Evolutionary conservation across 1,140 invertebrate genomes (phyloP).

Genomic region (Hycleus phaleratus): DNA sequence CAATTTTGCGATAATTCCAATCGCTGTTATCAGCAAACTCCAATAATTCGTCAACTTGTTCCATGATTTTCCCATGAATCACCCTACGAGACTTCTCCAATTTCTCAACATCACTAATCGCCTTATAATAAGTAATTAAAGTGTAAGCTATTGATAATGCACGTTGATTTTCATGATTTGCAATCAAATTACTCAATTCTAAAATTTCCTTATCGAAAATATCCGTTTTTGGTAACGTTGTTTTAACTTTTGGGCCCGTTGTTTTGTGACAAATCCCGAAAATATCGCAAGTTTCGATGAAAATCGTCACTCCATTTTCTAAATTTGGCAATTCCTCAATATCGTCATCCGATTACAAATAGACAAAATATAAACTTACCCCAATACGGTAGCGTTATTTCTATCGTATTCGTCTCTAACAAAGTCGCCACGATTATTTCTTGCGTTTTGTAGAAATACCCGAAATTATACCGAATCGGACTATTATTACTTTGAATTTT

Average conservation of each 20-base stretch:
- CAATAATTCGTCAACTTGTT: conserved; percentile 3
- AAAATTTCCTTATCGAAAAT: no score
- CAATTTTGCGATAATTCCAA: neutral
- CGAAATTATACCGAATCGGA: conserved; percentile 18
- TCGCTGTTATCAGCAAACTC: neutral
- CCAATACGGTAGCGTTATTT: conserved; percentile 15
- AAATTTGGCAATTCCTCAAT: neutral
- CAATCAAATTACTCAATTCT: no score
- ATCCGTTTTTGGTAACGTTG: neutral
- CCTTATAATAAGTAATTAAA: no score
- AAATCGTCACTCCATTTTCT: conserved; percentile 18
- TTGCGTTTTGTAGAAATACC: conserved; percentile 10
- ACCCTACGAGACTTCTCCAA: no score
- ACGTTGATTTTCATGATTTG: no score
- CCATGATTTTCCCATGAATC: neutral
- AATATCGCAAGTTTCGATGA: conserved; percentile 17
- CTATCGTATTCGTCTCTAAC: conserved; percentile 2
- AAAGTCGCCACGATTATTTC: conserved; percentile 10
- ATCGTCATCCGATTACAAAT: neutral
- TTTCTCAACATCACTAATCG: no score
- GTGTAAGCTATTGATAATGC: no score
- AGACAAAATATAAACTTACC: neutral
- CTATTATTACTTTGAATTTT: neutral
- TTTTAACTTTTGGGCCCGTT: conserved; percentile 11
- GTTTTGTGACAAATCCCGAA: conserved; percentile 6